A percentile compares a stretch with the other conserved stretches of the same genome.
Evolutionary conservation across 2,888 invertebrate genomes (phyloP).

Genomic region (Epinotia bilunana): DNA sequence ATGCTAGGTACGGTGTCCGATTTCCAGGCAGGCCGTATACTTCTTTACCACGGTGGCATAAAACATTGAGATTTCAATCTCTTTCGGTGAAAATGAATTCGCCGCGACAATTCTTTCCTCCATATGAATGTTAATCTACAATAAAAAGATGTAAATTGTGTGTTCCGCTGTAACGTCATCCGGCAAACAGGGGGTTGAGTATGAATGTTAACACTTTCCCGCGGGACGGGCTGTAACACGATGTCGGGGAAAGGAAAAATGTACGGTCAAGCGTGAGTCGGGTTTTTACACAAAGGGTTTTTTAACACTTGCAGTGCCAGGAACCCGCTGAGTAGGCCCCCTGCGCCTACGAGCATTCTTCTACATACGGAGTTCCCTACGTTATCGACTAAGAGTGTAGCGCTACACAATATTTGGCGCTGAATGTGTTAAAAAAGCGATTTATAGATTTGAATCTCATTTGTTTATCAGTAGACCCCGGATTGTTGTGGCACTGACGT

Average conservation of each 20-base stretch:
- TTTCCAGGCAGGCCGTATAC: too few species aligned
- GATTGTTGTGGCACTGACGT: too few species aligned
- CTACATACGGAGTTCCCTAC: too few species aligned
- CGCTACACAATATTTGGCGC: too few species aligned
- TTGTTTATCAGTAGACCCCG: too few species aligned
- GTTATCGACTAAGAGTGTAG: neutral
- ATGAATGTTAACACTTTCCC: constrained; percentile 20
- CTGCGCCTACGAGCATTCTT: too few species aligned
- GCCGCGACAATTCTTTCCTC: constrained; percentile 9
- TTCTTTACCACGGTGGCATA: too few species aligned
- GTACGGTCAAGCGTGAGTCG: neutral
- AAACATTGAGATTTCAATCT: too few species aligned
- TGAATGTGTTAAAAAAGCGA: too few species aligned
- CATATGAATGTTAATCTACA: constrained; percentile 26
- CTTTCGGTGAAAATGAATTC: neutral
- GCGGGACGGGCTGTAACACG: neutral
- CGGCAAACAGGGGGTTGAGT: constrained; percentile 19
- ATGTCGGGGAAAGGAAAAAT: neutral
- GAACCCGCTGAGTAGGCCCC: too few species aligned
- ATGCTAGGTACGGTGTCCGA: too few species aligned
- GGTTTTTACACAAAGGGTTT: neutral
- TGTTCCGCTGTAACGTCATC: constrained; percentile 17
- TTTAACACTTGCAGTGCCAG: neutral
- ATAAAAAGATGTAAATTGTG: constrained; percentile 30
- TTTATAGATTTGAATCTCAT: too few species aligned